Evolutionary conservation across 2,797 vertebrate genomes (phyloP), one percentile per base, ranked within the genome.

Genomic region (Phaenicophaeus curvirostris): DNA sequence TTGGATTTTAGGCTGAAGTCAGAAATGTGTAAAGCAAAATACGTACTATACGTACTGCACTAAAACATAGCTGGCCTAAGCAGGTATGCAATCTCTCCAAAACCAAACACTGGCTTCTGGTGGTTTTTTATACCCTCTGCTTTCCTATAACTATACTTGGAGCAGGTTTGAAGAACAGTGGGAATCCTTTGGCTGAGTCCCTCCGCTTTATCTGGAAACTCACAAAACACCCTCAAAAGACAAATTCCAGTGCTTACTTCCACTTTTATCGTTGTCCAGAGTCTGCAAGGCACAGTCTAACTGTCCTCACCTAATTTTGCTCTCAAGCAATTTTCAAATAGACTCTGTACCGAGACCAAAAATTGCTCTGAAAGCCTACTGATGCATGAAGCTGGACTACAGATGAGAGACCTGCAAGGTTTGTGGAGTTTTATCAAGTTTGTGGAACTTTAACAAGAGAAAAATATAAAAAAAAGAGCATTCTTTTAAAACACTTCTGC

Each of bases 261-360:
- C 39, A 33, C 87, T 94, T 86, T 94, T 35, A 89, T 89, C 85
- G 87, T 81, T 5, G 1, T 87, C 82, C 90, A 85, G 53, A 53
- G 31, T 27, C 68, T 90, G 37, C 3, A 11, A 89, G 65, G 35
- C 62, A 91, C 18, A 48, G 8, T 85, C 41, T 80, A 16, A 51
- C 20, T 62, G 46, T 48, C 59, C 51, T 84, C 73, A 84, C 66
- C 39, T 20, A 1, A 31, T 89, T 87, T 61, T 93, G 16, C 85
- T 95, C 94, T 92, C 66, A 93, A 93, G 42, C 3, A 4, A 63
- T 87, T 93, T 94, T 89, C 76, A 86, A 89, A 91, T 10, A 73
- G 66, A 48, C 23, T 57, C 24, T 8, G 0, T 81, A 76, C 42
- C 2, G 7, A 87, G 81, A 76, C 74, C 53, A 94, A 79, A 86